phyloP scores from a whole-genome alignment of 2,888 invertebrate genomes.

The Ecdyonurus torrentis region DNA sequence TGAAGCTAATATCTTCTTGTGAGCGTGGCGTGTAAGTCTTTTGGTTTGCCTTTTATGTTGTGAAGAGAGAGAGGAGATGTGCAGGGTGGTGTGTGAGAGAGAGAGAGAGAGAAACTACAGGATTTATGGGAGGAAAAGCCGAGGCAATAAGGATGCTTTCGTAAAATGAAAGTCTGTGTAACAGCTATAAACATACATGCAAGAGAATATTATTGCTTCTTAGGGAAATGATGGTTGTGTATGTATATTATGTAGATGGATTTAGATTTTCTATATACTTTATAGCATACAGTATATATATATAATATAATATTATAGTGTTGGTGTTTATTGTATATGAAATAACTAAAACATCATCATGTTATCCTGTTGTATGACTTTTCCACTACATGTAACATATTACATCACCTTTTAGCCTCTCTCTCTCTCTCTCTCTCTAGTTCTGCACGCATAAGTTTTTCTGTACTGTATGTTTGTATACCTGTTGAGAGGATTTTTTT shows the following conservation, averaged over 20 bases:
- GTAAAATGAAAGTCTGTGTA: background rate
- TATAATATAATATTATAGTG: background rate
- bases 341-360: background rate
- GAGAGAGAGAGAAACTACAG: background rate
- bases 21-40: no score
- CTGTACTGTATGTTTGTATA: no score
- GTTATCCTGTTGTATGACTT: background rate
- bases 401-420: background rate
- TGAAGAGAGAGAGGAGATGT: no score
- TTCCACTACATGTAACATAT: background rate
- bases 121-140: background rate
- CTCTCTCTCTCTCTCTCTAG: background rate
- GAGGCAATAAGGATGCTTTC: background rate
- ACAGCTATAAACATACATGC: background rate
- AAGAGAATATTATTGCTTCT: background rate
- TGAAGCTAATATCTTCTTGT: background rate
- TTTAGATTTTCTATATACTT: background rate
- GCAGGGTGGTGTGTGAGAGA: background rate
- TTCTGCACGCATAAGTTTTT: no score
- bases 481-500: background rate
- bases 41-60: no score
- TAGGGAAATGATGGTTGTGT: background rate
- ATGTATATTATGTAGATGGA: background rate
- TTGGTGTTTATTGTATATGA: background rate
- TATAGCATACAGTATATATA: no score